These are phyloP conservation scores for Thalassoma bifasciatum DNA, from an alignment of 2,113 vertebrate species.

Conservation along the genomic window DNA sequence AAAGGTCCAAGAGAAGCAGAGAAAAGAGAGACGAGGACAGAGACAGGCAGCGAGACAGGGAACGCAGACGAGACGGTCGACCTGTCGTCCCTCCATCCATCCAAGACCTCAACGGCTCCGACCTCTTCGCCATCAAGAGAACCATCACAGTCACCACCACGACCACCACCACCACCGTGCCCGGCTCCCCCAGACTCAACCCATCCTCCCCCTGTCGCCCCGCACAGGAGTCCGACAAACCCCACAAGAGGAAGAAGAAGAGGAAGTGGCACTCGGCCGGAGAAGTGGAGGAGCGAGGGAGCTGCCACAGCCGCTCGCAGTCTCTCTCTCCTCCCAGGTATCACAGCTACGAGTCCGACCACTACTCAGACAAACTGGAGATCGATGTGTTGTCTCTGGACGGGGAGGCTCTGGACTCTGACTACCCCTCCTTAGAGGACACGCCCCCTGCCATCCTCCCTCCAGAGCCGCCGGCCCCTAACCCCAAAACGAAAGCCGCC, in stretches of 20 bases:
- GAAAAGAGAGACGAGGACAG: slow-evolving; percentile 59
- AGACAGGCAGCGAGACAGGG: slow-evolving; percentile 70
- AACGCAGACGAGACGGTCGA: slow-evolving; percentile 81
- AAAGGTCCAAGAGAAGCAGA: slow-evolving; percentile 65
- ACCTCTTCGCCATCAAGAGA: slow-evolving; percentile 93
- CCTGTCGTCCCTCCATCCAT: slow-evolving; percentile 92
- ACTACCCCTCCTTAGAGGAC: slow-evolving; percentile 85
- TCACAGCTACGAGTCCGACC: slow-evolving; percentile 80
- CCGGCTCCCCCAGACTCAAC: slow-evolving; percentile 79
- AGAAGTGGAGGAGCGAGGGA: slow-evolving; percentile 71
- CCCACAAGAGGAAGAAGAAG: slow-evolving; percentile 82
- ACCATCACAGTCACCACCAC: slow-evolving; percentile 91
- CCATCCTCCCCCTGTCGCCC: slow-evolving; percentile 73
- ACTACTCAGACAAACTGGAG: slow-evolving; percentile 79
- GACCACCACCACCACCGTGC: slow-evolving; percentile 78
- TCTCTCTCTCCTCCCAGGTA: slow-evolving; percentile 74
- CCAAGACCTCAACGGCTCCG: slow-evolving; percentile 93
- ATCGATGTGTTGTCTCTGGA: slow-evolving; percentile 83
- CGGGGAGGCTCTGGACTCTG: slow-evolving; percentile 85
- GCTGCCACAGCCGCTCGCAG: slow-evolving; percentile 65
- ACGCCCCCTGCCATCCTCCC: slow-evolving; percentile 76
- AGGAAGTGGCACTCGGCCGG: slow-evolving; percentile 72
- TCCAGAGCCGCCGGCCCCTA: slow-evolving; percentile 68
- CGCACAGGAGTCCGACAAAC: slow-evolving; percentile 78
- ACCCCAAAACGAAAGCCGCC: slow-evolving; percentile 72